Base-by-base conservation (phyloP, 1,140 invertebrate genomes). In the Ceratoteleas bidentatus region DNA sequence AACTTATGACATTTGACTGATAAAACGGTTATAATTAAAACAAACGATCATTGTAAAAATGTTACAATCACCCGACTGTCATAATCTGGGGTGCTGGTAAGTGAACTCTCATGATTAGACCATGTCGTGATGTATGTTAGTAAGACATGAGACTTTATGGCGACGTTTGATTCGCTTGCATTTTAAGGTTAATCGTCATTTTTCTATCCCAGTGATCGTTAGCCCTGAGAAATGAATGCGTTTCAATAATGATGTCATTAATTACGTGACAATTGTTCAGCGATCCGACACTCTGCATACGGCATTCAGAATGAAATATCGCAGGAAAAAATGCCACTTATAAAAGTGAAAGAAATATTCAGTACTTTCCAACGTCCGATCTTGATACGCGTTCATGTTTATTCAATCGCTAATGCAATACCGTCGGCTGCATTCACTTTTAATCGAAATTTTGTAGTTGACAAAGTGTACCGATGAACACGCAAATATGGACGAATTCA, bases 21-120 rank as follows among this genome's bases (percentile, higher is more conserved):
- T 49, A 13, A 24, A 13, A 54, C 8, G 45, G 9, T 45, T 6
- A 65, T 52, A 53, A 56, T 54, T 56, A 56, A 34, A 0, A 36
- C 45, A 15, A 45, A 43, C 40, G 24, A 66, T 45, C 49, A 36
- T 66, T 54, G 11, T 40, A 33, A 36, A 24, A 49, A 49, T 38
- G 69, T 53, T 53, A 75, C 38, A 60, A 66, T 75, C 72, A 76
- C 73, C 64, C 73, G 50, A 68, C 73, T 76, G 73, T 76, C 64
- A 68, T 74, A 64, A 74, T 74, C 58, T 47, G 52, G 69, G 69
- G 43, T 73, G 40, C 38, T 50, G 16, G 11, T 16, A 57, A 56
- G 56, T 73, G 60, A 64, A 49, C 3, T 36, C 14, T 6, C 0
- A 73, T 62, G 58, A 73, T 47, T 47, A 45, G 13, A 58, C 40